Evolutionary conservation across 2,888 invertebrate species (phyloP), one percentile per base, ranked within the genome.

Genomic region (Lasioglossum marginatum): DNA sequence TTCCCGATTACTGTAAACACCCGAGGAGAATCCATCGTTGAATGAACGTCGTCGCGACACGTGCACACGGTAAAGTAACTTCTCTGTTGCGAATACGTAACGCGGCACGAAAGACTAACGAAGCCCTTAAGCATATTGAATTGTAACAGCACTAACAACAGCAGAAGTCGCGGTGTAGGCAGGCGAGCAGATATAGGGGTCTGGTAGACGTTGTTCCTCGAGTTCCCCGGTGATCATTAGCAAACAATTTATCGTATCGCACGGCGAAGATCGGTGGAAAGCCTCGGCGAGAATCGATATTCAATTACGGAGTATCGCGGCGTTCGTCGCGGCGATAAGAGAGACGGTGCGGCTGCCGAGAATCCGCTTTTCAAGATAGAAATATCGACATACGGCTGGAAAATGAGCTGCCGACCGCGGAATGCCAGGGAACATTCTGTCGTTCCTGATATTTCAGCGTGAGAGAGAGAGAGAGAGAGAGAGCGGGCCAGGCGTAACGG

Each of bases 231-330:
- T 27, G 45, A 79, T 75, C 79, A 79, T 83, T 72, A 79, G 73
- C 82, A 77, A 60, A 77, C 76, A 80, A 77, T 83, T 85, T 83
- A 83, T 77, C 79, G 73, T 48, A 73, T 73, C 84, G 77, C 57
- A 45, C 63, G 14, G 14, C 52, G 43, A 34, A 79, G 79, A 76
- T 79, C 76, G 48, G 60, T 57, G 57, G 73, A 60, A 73, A 76
- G 43, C 76, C 19, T 68, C 14, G 63, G 19, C 57, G 14, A n/a
- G 71, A 85, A 85, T 85, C 85, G 85, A 85, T 85, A 85, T 85
- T 85, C 84, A 83, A 85, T 85, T 85, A 85, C 57, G 40, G 52
- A 34, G 70, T 52, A 75, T 79, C 79, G 79, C 63, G 72, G 34
- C 5, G 60, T 27, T 68, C 79, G 74, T n/a, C 45, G 63, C 63